A percentile compares a stretch with the other conserved stretches of the same genome.
Evolutionary conservation across 2,888 invertebrate species (phyloP).

Genomic region (Adineta ricciae): DNA sequence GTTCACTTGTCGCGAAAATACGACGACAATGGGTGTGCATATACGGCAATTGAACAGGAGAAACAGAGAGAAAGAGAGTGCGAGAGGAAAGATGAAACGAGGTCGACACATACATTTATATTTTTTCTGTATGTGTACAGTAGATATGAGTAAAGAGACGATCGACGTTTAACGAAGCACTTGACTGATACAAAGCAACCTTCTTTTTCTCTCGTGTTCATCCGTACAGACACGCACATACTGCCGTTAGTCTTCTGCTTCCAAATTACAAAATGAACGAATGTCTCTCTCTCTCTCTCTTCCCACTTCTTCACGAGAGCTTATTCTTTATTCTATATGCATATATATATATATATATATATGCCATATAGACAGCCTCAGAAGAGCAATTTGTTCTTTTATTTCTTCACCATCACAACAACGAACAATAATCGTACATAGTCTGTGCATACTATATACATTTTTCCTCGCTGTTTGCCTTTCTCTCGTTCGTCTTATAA

Average conservation of each 20-base stretch:
- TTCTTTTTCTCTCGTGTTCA: neutral
- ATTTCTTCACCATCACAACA: neutral
- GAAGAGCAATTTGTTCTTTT: neutral
- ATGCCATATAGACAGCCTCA: neutral
- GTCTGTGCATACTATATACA: neutral
- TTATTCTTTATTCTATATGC: neutral
- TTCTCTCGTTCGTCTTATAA: neutral
- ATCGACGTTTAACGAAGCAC: slow-evolving; percentile 2
- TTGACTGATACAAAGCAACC: neutral
- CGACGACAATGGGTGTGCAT: neutral
- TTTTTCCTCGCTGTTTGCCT: neutral
- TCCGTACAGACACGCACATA: neutral
- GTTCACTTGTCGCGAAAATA: slow-evolving; percentile 1
- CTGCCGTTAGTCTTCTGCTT: neutral
- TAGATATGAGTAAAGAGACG: slow-evolving; percentile 15
- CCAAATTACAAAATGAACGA: neutral
- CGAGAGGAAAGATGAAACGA: neutral
- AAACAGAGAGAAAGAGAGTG: neutral
- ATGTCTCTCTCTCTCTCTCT: neutral
- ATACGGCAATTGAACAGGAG: neutral
- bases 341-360: too few species aligned
- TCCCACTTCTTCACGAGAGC: neutral
- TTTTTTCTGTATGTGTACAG: neutral
- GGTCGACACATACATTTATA: neutral
- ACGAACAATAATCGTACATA: neutral